These are phyloP conservation scores for Apotomis turbidana DNA, from an alignment of 2,888 invertebrate genomes.

Conservation along the genomic window DNA sequence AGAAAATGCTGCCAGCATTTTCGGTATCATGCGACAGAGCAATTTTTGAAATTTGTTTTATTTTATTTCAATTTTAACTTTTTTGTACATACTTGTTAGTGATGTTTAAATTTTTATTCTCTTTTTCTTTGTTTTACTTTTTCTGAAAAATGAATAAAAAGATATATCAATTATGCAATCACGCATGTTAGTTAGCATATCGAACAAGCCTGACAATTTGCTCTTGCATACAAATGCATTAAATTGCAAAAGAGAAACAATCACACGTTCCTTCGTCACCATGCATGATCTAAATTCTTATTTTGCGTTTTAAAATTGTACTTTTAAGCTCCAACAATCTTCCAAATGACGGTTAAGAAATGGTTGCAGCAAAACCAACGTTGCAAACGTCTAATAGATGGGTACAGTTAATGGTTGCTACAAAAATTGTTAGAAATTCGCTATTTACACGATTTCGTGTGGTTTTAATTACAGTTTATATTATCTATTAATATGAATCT, in stretches of 20 bases:
- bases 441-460: constrained; percentile 13
- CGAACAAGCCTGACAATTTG: not conserved
- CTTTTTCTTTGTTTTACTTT: no score
- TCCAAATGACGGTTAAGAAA: constrained; percentile 16
- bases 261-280: constrained; percentile 7
- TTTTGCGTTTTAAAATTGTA: constrained; percentile 1
- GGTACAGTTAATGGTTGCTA: constrained; percentile 32
- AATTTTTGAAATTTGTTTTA: no score
- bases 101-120: no score
- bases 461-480: constrained; percentile 4
- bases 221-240: not conserved
- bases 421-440: constrained; percentile 10
- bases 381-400: constrained; percentile 29
- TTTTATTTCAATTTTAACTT: no score
- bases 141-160: no score
- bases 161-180: not conserved
- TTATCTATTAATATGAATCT: not conserved
- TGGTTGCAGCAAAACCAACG: not conserved
- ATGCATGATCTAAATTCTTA: constrained; percentile 17
- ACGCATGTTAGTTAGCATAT: not conserved
- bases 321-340: constrained; percentile 23
- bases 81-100: no score
- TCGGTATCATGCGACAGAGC: no score
- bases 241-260: constrained; percentile 3
- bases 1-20: no score